Evolutionary conservation across 2,113 vertebrate species (phyloP), one percentile per base, ranked within the genome.

Genomic region (Lepus timidus): DNA sequence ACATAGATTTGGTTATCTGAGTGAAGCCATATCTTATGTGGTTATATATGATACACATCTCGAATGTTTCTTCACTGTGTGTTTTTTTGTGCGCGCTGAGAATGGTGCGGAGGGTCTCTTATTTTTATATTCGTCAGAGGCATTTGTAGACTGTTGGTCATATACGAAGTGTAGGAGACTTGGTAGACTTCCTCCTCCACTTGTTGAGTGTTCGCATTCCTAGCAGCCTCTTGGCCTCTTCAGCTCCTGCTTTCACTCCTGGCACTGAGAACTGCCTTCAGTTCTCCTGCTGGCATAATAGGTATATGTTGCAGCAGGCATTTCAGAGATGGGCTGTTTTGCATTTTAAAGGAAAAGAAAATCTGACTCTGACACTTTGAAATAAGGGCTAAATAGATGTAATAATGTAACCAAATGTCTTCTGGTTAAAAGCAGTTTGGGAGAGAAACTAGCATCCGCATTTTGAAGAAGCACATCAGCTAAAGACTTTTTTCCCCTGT

Each of bases 1-100:
- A 31, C 97, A 62, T 87, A 44, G 49, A 89, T 95, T 93, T 84
- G n/a, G 52, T 71, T 91, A 75, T 93, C 91, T 89, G 91, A 90
- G 73, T 73, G 75, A 94, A 93, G 64, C 83, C 6, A 3, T 74
- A 51, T 92, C 88, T 88, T 88, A 71, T 62, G 75, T 91, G 95
- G 93, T 96, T 93, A 70, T 61, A 31, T 81, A 84, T 71, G 84
- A 71, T 94, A 74, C 19, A 78, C 20, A 85, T 96, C 84, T 74
- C 23, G 22, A 70, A 68, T 16, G 87, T 85, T 79, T 92, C 88
- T 96, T 83, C 90, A 87, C 87, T 90, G 61, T 73, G 36, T 58
- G 71, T 23, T 91, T 70, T 86, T 88, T 89, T 65, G 79, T 4
- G 22, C 27, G 82, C 67, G 73, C 70, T 90, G 25, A 71, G 80